Percentiles rank a stretch among this genome's conserved stretches.
Conservation (phyloP, 2,113 vertebrate species). For the Lucifuga dentata region DNA sequence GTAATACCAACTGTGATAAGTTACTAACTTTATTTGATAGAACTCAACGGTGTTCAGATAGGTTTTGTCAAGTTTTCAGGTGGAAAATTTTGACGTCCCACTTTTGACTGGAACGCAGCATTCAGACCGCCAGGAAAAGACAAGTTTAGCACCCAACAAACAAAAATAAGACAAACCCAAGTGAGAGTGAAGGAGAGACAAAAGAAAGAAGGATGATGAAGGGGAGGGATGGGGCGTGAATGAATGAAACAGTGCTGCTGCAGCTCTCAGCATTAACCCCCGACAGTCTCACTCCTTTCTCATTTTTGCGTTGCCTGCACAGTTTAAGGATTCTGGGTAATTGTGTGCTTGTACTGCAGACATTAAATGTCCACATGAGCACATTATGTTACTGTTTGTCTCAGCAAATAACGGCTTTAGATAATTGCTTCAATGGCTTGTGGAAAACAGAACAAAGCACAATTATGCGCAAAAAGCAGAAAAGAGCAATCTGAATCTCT, state of each 20-base stretch:
- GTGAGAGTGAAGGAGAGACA: conserved; percentile 16
- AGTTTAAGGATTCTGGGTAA: not conserved
- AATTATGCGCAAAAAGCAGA: too few relatives aligned
- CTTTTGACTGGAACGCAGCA: too few relatives aligned
- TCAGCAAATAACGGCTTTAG: not conserved
- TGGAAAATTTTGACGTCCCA: too few relatives aligned
- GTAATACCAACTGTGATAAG: too few relatives aligned
- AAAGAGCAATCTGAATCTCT: too few relatives aligned
- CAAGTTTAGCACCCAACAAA: conserved; percentile 15
- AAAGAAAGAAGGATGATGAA: conserved; percentile 13
- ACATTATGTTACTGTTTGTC: not conserved
- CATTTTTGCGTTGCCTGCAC: not conserved
- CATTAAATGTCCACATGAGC: not conserved
- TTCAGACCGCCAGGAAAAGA: not conserved
- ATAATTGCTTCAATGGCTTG: not conserved
- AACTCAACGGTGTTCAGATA: too few relatives aligned
- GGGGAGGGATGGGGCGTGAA: conserved; percentile 11
- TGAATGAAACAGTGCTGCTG: conserved; percentile 14
- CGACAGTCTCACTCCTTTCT: conserved; percentile 5
- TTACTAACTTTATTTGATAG: too few relatives aligned
- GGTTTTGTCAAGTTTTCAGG: too few relatives aligned
- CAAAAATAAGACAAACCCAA: conserved; percentile 12
- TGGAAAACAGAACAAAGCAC: too few relatives aligned
- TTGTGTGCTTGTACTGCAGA: not conserved
- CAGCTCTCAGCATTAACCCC: conserved; percentile 25